Base-by-base conservation (phyloP, 2,888 invertebrate species). In the Apomyelois bistriatella region DNA sequence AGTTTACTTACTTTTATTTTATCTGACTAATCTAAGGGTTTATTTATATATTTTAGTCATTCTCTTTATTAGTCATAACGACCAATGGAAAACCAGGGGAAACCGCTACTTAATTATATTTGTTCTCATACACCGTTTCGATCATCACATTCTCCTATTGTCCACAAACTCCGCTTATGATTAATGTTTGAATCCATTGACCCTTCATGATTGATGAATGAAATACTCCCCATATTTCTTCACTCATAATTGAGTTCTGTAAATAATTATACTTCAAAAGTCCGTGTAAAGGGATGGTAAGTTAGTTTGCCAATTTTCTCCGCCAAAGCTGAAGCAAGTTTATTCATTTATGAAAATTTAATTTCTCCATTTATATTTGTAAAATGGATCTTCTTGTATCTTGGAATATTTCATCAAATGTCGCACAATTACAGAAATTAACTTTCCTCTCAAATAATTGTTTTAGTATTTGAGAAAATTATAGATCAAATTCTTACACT, bases 181-280 rank as follows among this genome's bases (percentile, higher is more conserved):
- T 46, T 43, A 43, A 46, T 53, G 48, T 56, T 56, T 46, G 16
- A 49, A 16, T 16, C 32, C 28, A 46, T 46, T 46, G 30, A 30
- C 15, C 7, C 30, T 32, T n/a, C 0, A 32, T 46, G 46, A 46
- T 46, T 32, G 46, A 46, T 32, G 15, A 16, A 16, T 7, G 32
- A 46, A 46, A 46, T 32, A 16, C 16, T 35, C 32, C 28, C 30
- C 3, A 49, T 49, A 49, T 49, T 38, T 40, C 17, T 15, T 12
- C 48, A 37, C 9, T 49, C 12, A 9, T 49, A 49, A 49, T 49
- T 38, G 38, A 48, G 38, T 49, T 49, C 22, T 15, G 8, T 49
- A 28, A 49, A 38, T 48, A 37, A 38, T 48, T 48, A 12, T 30
- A 28, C 48, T 38, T 49, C 38, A 49, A 38, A 49, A 46, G 32